Conservation (phyloP, 2,888 invertebrate genomes). For the Phytoseiulus persimilis region DNA sequence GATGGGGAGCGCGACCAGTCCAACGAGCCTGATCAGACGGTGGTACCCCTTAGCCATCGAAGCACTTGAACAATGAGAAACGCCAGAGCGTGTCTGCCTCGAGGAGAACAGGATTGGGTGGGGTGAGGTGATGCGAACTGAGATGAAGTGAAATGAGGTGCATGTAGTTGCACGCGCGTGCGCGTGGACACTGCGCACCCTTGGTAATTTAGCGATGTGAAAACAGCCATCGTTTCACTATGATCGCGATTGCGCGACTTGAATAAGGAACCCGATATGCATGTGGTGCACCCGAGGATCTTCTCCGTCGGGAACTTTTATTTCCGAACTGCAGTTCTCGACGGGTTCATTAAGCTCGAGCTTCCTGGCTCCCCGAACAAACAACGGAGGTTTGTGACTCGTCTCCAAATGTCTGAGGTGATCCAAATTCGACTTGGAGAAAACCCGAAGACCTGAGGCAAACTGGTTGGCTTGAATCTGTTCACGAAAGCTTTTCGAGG, state of each 20-base stretch:
- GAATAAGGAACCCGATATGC: too few species aligned
- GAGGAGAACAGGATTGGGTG: not conserved
- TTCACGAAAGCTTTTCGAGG: not conserved
- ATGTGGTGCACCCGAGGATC: too few species aligned
- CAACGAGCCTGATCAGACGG: not conserved
- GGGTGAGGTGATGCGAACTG: not conserved
- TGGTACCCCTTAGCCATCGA: not conserved
- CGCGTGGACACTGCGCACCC: not conserved
- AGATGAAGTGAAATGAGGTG: not conserved
- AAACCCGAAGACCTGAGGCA: too few species aligned
- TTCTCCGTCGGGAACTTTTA: too few species aligned
- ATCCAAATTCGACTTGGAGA: too few species aligned
- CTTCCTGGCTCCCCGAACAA: too few species aligned
- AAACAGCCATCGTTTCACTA: not conserved
- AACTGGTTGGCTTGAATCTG: too few species aligned
- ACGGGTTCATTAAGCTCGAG: too few species aligned
- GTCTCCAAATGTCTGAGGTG: too few species aligned
- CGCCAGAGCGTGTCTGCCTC: not conserved
- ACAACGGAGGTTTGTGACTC: too few species aligned
- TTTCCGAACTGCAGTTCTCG: too few species aligned
- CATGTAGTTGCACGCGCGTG: not conserved
- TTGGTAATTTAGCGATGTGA: not conserved
- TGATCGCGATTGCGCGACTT: too few species aligned
- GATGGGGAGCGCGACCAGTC: not conserved
- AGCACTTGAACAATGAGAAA: not conserved